These are phyloP conservation scores for Synanthedon myopaeformis DNA, from an alignment of 2,888 invertebrate genomes.

Conservation along the genomic window DNA sequence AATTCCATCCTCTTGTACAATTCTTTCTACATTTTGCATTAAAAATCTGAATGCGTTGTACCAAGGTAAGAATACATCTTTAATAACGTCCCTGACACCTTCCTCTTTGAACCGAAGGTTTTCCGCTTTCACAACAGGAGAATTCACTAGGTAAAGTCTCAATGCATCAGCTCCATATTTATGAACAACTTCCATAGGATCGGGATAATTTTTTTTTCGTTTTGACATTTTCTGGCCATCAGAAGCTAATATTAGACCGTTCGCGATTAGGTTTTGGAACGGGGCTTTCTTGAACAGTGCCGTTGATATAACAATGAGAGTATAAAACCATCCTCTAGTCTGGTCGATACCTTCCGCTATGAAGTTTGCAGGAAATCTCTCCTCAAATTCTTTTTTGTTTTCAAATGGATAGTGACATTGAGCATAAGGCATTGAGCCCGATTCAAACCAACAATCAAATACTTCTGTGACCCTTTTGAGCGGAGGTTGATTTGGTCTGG, in stretches of 20 bases:
- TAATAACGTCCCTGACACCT: constrained; percentile 94
- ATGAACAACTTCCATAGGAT: constrained; percentile 89
- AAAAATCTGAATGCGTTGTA: constrained; percentile 93
- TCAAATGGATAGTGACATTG: constrained; percentile 98
- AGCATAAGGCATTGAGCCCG: constrained; percentile 99
- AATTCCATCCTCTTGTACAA: constrained; percentile 75
- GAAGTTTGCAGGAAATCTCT: constrained; percentile 97
- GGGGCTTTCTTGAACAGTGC: constrained; percentile 96
- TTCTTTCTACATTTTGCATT: constrained; percentile 90
- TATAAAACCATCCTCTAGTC: constrained; percentile 99
- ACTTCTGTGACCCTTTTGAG: constrained; percentile 91
- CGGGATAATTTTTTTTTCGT: constrained; percentile 98
- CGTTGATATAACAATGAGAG: constrained; percentile 95
- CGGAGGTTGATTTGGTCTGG: constrained; percentile 83
- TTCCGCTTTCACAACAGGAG: constrained; percentile 97
- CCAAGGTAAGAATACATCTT: constrained; percentile 99
- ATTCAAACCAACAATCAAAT: constrained; percentile 99
- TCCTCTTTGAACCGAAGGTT: constrained; percentile 97
- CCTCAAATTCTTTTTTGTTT: constrained; percentile 86
- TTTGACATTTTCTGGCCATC: constrained; percentile 99
- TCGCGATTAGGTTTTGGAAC: constrained; percentile 97
- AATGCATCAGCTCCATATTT: constrained; percentile 98
- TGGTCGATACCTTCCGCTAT: constrained; percentile 99
- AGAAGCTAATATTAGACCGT: constrained; percentile 94
- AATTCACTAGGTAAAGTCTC: constrained; percentile 95